Conservation (phyloP, 2,888 invertebrate genomes). For the Melinopterus prodromus region DNA sequence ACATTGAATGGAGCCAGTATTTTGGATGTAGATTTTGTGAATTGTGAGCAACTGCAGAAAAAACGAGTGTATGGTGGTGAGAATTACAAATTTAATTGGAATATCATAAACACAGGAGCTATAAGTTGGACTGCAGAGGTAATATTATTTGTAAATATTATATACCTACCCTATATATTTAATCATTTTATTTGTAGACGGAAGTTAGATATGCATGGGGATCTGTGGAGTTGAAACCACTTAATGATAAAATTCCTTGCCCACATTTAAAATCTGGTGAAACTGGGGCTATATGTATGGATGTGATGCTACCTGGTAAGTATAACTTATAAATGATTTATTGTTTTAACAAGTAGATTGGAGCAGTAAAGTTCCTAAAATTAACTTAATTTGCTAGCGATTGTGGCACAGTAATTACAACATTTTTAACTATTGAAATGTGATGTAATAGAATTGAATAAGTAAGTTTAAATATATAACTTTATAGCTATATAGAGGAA, state of each 20-base stretch:
- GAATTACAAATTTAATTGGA: not conserved
- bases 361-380: too few species aligned
- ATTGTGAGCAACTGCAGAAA: not conserved
- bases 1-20: not conserved
- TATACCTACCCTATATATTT: conserved; percentile 15
- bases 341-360: not conserved
- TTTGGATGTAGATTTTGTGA: not conserved
- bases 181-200: conserved; percentile 51
- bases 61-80: not conserved
- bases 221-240: conserved; percentile 55
- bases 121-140: not conserved
- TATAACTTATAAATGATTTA: not conserved
- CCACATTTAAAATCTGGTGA: conserved; percentile 57
- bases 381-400: too few species aligned
- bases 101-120: not conserved
- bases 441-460: too few species aligned
- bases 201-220: conserved; percentile 60
- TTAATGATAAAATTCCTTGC: conserved; percentile 52
- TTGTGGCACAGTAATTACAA: too few species aligned
- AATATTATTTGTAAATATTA: conserved; percentile 4
- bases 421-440: too few species aligned
- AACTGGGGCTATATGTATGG: conserved; percentile 53
- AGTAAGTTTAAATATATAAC: too few species aligned
- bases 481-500: too few species aligned
- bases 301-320: conserved; percentile 57